phyloP scores from a whole-genome alignment of 2,113 vertebrate species.

The Corydoras sp. region DNA sequence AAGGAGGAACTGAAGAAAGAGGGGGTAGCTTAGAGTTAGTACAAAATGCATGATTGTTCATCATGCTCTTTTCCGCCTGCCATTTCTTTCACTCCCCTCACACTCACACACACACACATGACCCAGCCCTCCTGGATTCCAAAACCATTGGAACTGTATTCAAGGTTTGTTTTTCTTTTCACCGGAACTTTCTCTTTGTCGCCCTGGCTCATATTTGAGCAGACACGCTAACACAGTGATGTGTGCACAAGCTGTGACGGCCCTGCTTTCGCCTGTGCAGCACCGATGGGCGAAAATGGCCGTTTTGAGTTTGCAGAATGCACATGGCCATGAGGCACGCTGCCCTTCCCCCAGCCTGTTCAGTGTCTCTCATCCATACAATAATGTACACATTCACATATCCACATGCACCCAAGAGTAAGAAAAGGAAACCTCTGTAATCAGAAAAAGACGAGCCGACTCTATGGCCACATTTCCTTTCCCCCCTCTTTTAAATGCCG shows the following conservation, averaged over 20 bases:
- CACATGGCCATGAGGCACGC: slow-evolving; percentile 8
- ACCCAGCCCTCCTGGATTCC: slow-evolving; percentile 10
- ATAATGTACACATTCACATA: slow-evolving; percentile 23
- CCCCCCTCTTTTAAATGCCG: neutral
- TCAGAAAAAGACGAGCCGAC: neutral
- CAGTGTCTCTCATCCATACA: neutral
- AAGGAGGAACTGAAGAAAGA: slow-evolving; percentile 22
- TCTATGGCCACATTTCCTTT: neutral
- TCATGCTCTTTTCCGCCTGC: slow-evolving; percentile 50
- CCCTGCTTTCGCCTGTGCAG: neutral
- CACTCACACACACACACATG: slow-evolving; percentile 16
- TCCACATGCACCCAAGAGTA: neutral
- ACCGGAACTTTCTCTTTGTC: slow-evolving; percentile 3
- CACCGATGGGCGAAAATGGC: neutral
- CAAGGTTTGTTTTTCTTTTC: neutral
- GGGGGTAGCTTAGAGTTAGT: slow-evolving; percentile 53
- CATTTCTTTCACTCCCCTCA: slow-evolving; percentile 20
- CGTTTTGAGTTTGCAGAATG: neutral
- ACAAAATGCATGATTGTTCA: slow-evolving; percentile 59
- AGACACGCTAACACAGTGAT: neutral
- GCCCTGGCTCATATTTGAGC: neutral
- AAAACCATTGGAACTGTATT: neutral
- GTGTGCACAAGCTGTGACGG: neutral
- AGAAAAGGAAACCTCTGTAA: slow-evolving; percentile 4
- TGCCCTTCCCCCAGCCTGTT: slow-evolving; percentile 8